Conservation (phyloP, 2,113 vertebrate genomes). For the Ginglymostoma cirratum region DNA sequence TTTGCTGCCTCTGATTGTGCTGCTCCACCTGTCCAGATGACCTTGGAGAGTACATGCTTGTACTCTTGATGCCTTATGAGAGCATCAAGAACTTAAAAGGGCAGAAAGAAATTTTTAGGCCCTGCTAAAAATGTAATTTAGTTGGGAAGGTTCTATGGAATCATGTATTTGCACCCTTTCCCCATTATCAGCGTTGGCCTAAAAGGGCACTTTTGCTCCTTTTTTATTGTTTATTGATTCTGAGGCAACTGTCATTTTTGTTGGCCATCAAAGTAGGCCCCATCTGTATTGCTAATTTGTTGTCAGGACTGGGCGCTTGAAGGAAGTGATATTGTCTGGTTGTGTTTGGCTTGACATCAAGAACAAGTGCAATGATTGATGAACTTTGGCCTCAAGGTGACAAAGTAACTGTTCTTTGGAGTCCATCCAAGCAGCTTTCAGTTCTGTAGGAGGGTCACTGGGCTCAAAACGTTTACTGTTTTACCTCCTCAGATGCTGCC, state of each 20-base stretch:
- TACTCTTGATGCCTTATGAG: not conserved
- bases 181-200: not conserved
- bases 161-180: too few relatives aligned
- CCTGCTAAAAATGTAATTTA: not conserved
- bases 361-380: not conserved
- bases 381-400: not conserved
- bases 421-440: not conserved
- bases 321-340: not conserved
- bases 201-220: not conserved
- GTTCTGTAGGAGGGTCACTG: too few relatives aligned
- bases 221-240: not conserved
- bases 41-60: not conserved
- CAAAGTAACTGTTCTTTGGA: too few relatives aligned
- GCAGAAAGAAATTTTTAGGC: not conserved
- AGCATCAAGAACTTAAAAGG: not conserved
- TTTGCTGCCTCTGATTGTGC: not conserved
- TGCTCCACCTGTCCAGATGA: not conserved
- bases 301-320: not conserved
- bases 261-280: too few relatives aligned
- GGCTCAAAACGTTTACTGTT: too few relatives aligned
- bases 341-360: not conserved
- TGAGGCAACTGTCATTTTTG: not conserved
- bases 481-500: too few relatives aligned
- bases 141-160: not conserved
- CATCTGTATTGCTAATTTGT: not conserved